A percentile compares a stretch with the other conserved stretches of the same genome.
phyloP scores from a whole-genome alignment of 2,888 invertebrate genomes.

The Neocrepidodera transversa region DNA sequence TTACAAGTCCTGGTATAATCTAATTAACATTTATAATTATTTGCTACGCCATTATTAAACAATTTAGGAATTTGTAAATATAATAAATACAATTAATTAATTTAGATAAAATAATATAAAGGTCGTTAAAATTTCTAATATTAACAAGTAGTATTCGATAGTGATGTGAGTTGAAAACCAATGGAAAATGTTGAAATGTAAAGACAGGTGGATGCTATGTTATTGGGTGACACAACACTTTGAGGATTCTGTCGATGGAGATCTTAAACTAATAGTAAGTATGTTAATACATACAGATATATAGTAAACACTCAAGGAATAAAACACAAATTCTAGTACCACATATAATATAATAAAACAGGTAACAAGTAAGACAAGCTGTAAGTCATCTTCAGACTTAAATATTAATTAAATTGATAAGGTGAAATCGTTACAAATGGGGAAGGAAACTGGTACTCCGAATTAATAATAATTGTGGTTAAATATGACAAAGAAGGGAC shows the following conservation, averaged over 20 bases:
- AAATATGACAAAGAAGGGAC: no score
- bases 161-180: not conserved
- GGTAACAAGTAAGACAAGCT: no score
- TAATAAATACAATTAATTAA: conserved; percentile 15
- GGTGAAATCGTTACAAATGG: no score
- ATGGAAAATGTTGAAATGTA: conserved; percentile 10
- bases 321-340: no score
- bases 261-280: not conserved
- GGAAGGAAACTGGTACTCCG: no score
- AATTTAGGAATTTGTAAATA: conserved; percentile 12
- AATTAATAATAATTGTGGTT: no score
- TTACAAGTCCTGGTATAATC: not conserved
- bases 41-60: conserved; percentile 12
- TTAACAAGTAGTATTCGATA: not conserved
- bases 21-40: conserved; percentile 4
- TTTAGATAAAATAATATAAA: conserved; percentile 17
- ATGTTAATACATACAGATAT: no score
- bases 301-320: no score
- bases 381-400: no score
- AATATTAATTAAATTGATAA: no score
- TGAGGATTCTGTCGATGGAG: not conserved
- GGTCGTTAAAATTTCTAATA: conserved; percentile 28
- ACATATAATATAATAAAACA: no score
- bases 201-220: conserved; percentile 22
- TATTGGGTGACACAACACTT: conserved; percentile 21